phyloP scores from a whole-genome alignment of 1,140 invertebrate species.

The Philopotamus ludificatus region DNA sequence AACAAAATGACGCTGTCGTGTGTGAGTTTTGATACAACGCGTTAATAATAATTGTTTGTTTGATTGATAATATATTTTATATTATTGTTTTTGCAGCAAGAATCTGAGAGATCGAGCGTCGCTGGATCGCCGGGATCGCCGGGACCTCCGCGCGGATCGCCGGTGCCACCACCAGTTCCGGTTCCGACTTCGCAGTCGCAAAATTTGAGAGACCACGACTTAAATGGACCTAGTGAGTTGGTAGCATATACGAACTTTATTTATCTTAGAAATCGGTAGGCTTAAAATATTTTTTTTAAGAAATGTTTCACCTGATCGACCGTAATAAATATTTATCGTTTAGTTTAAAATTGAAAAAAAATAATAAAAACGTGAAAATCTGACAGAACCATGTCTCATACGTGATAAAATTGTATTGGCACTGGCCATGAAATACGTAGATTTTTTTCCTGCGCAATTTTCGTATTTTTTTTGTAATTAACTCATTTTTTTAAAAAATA shows the following conservation, averaged over 20 bases:
- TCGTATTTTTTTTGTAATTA: too few relatives aligned
- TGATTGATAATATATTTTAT: too few relatives aligned
- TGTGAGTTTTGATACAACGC: constrained; percentile 30
- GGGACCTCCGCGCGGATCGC: constrained; percentile 59
- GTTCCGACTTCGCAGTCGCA: constrained; percentile 50
- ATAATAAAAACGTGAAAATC: too few relatives aligned
- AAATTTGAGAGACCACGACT: constrained; percentile 47
- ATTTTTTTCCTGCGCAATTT: too few relatives aligned
- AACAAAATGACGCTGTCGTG: constrained; percentile 38
- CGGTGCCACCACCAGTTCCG: constrained; percentile 50
- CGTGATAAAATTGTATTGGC: too few relatives aligned
- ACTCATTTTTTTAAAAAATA: too few relatives aligned
- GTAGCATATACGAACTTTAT: constrained; percentile 44
- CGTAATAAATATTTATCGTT: background rate
- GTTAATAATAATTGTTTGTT: background rate
- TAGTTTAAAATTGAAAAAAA: background rate
- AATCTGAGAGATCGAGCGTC: constrained; percentile 68
- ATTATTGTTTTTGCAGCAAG: constrained; percentile 55
- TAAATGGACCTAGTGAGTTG: constrained; percentile 70
- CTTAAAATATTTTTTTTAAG: too few relatives aligned
- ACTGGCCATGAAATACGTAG: too few relatives aligned
- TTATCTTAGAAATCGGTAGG: too few relatives aligned
- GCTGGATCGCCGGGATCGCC: constrained; percentile 58
- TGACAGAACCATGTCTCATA: too few relatives aligned
- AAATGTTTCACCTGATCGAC: too few relatives aligned